Evolutionary conservation across 2,888 invertebrate species (phyloP).

Genomic region (Coleophora deauratella): DNA sequence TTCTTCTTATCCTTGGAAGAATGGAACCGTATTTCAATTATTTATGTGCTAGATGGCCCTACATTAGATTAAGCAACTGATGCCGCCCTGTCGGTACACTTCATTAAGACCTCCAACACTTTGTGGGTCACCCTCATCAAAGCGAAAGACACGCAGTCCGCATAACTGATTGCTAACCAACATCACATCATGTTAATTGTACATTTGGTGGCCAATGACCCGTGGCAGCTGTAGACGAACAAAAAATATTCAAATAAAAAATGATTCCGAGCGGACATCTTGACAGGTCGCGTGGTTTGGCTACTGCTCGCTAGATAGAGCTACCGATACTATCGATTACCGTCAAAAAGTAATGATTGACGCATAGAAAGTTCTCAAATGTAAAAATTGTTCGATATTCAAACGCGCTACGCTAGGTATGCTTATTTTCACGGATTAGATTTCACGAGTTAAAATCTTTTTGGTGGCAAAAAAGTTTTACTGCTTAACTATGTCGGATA

Average conservation of each 20-base stretch:
- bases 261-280: slow-evolving; percentile 9
- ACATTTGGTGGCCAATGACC: slow-evolving; percentile 9
- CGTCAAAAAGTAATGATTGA: slow-evolving; percentile 46
- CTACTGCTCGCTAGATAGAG: slow-evolving; percentile 55
- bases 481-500: slow-evolving; percentile 21
- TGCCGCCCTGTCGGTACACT: no score
- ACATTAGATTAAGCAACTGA: no score
- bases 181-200: slow-evolving; percentile 6
- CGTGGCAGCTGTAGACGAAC: slow-evolving; percentile 1
- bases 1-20: no score
- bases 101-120: no score
- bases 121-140: no score
- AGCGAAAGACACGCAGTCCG: neutral
- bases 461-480: slow-evolving; percentile 15
- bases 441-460: slow-evolving; percentile 14
- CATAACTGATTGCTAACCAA: neutral
- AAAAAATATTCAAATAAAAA: slow-evolving; percentile 21
- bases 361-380: slow-evolving; percentile 42
- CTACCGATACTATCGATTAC: slow-evolving; percentile 55
- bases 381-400: slow-evolving; percentile 6
- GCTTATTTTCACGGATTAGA: slow-evolving; percentile 18
- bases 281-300: slow-evolving; percentile 29
- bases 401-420: slow-evolving; percentile 4
- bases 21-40: no score
- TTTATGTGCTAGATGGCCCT: no score